Percentiles rank a stretch among this genome's conserved stretches.
These are phyloP conservation scores for Acrobasis consociella DNA, from an alignment of 2,888 invertebrate genomes.

Conservation along the genomic window DNA sequence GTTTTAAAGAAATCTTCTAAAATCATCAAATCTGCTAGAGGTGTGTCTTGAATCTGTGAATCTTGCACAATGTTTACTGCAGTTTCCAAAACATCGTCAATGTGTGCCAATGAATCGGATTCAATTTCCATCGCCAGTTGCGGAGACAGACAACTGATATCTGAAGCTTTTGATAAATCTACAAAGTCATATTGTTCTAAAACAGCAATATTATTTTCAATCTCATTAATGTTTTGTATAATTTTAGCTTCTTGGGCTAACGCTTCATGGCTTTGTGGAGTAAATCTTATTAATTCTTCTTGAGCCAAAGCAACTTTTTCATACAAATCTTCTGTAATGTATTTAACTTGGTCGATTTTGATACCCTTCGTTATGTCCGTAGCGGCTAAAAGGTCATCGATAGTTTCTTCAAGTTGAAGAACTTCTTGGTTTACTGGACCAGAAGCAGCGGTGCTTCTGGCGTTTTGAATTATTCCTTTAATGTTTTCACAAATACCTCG, in stretches of 20 bases:
- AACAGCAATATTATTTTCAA: conserved; percentile 65
- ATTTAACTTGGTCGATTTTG: conserved; percentile 56
- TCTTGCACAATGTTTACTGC: conserved; percentile 58
- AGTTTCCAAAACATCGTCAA: conserved; percentile 57
- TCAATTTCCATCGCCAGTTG: conserved; percentile 55
- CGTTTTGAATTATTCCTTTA: conserved; percentile 48
- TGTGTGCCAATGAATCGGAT: conserved; percentile 53
- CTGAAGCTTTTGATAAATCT: conserved; percentile 57
- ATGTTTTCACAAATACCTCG: conserved; percentile 58
- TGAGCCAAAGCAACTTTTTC: conserved; percentile 54
- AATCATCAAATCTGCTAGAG: conserved; percentile 53
- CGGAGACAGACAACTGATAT: conserved; percentile 51
- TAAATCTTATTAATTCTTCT: conserved; percentile 63
- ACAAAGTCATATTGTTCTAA: conserved; percentile 67
- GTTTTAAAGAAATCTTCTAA: conserved; percentile 62
- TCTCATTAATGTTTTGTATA: conserved; percentile 59
- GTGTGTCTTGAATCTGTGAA: conserved; percentile 43
- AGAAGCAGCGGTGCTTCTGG: conserved; percentile 35
- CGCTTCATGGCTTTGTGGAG: conserved; percentile 44
- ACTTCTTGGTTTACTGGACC: conserved; percentile 38
- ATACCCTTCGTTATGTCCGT: conserved; percentile 56
- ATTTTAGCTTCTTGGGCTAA: conserved; percentile 58
- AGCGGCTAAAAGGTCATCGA: conserved; percentile 54
- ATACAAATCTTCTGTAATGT: conserved; percentile 59
- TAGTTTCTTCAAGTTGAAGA: conserved; percentile 43